Base-by-base conservation (phyloP, 2,888 invertebrate species). In the Sinelater perroti region DNA sequence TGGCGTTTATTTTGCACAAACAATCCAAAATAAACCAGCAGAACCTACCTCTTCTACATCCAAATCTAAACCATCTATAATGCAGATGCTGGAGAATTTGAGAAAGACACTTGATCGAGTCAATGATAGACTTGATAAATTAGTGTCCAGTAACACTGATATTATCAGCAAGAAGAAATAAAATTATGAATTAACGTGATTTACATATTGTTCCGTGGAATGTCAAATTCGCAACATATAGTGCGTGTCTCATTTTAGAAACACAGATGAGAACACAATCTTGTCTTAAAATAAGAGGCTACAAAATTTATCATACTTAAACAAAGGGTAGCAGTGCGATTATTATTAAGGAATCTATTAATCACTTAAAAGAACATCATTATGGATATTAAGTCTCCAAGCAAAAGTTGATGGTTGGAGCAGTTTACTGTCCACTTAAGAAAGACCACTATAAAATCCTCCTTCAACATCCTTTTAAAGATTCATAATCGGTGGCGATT, bases 241-340 rank as follows among this genome's bases (percentile, higher is more conserved):
- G 30, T 30, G 8, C 11, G 8, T 3, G 30, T n/a, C 8, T 55
- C 14, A 44, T 59, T 13, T 59, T 45, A 10, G 51, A 52, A 14
- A 56, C 44, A 16, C 50, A 56, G 20, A 18, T 56, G 8, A 42
- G 42, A 16, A 51, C 40, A 8, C 44, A 56, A 44, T 56, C 51
- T 10, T 44, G 24, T 26, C 6, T 44, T 14, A 56, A 51, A 52
- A 13, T 56, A 10, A 56, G 40, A 52, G 30, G 56, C 5, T 47
- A 54, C 18, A 35, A 54, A 54, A 17, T 24, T 30, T 46, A 35
- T 38, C 38, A 38, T 20, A 18, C 17, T 13, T 20, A 38, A 38
- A 20, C 16, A 8, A 17, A 20, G 7, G 18, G 31, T 31, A 11
- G 31, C 11, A 31, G 38, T 17, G 20, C 18, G 20, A 11, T 38